Evolutionary conservation across 1,140 invertebrate genomes (phyloP).

Genomic region (Brachionus koreanus): DNA sequence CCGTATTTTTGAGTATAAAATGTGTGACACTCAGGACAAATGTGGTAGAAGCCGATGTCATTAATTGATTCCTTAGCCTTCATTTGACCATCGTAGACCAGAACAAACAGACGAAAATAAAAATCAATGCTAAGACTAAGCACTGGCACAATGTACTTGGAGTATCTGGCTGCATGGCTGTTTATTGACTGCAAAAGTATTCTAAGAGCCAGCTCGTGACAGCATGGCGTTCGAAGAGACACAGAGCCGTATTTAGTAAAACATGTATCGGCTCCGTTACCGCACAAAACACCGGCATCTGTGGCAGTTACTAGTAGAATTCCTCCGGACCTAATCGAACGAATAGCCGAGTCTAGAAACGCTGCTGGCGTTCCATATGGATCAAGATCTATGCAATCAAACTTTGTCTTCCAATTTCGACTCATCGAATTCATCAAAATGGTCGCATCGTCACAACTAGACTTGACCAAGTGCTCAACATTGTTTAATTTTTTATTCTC

Average conservation of each 20-base stretch:
- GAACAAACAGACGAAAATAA: conserved; percentile 90
- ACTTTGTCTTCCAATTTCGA: conserved; percentile 8
- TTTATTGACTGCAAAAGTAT: conserved; percentile 87
- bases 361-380: conserved; percentile 91
- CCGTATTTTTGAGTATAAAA: conserved; percentile 73
- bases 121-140: conserved; percentile 91
- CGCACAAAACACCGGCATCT: conserved; percentile 93
- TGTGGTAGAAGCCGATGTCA: conserved; percentile 63
- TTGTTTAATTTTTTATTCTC: conserved; percentile 75
- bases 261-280: conserved; percentile 86
- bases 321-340: conserved; percentile 53
- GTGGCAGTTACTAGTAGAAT: conserved; percentile 89
- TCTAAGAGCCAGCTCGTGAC: conserved; percentile 88
- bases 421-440: conserved; percentile 52
- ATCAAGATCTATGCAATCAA: conserved; percentile 90
- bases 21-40: conserved; percentile 80
- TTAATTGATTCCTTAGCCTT: conserved; percentile 78
- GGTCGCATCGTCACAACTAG: conserved; percentile 57
- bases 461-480: conserved; percentile 69
- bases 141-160: conserved; percentile 83
- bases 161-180: conserved; percentile 82
- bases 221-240: conserved; percentile 77
- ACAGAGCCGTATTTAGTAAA: conserved; percentile 88
- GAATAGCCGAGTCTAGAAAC: conserved; percentile 67
- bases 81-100: conserved; percentile 70